Evolutionary conservation across 2,888 invertebrate species (phyloP), one percentile per base, ranked within the genome.

Genomic region (Dryococelus australis): DNA sequence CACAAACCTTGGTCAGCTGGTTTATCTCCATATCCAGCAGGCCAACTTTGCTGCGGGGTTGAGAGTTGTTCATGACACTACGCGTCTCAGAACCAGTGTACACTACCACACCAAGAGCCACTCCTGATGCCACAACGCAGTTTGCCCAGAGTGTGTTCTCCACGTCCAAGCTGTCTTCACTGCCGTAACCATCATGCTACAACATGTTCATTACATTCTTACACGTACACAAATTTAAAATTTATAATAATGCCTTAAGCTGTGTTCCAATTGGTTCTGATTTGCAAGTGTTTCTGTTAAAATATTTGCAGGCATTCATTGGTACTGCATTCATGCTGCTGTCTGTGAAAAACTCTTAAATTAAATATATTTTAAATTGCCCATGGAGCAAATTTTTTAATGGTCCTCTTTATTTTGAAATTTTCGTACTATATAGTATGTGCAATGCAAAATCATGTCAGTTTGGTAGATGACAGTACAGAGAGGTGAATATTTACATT

Each of bases 121-220:
- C 97, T 28, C 99, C 99, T 1, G 98, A 99, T 0, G 99, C 99
- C 24, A 99, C 96, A 0, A 99, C 99, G 86, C 99, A 99, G 90
- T 99, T 99, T 8, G 99, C 98, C 99, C 99, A 99, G 87, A 99
- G 92, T 0, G 99, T 99, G 92, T 99, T 99, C 92, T 99, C 99
- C 43, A 99, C 96, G 90, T 97, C 97, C 87, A 99, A 94, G 84
- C 98, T 97, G 90, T 98, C 97, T 91, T 96, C 96, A 79, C 94
- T 94, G 89, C 93, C 94, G 85, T 92, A 92, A 87, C 94, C 95
- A 91, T 95, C 95, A 90, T 94, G 93, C 94, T 94, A 89, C 53
- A 91, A 90, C 89, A 89, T 89, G 28, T 35, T 65, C 26, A 12
- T 6, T 12, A 35, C 47, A 2, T 12, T 13, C 24, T 79, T 51